Evolutionary conservation across 2,888 invertebrate species (phyloP).

Genomic region (Drosophila cognata): DNA sequence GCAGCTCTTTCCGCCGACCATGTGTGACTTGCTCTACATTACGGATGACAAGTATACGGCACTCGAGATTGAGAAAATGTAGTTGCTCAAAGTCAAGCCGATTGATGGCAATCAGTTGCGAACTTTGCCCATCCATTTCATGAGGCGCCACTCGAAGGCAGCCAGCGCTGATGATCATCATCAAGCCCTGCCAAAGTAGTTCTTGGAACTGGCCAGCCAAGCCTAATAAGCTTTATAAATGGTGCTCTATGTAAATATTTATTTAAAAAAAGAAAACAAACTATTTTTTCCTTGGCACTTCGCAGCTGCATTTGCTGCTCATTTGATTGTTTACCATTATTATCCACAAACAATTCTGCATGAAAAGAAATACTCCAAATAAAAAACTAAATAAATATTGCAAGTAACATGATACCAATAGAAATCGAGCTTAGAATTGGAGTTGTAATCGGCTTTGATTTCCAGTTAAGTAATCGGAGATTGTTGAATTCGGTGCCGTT

Average conservation of each 20-base stretch:
- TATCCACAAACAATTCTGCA: background rate
- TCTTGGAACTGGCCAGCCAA: constrained; percentile 93
- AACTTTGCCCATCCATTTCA: constrained; percentile 94
- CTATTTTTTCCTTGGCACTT: background rate
- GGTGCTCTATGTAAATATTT: constrained; percentile 39
- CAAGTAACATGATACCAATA: too few species aligned
- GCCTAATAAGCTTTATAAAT: constrained; percentile 84
- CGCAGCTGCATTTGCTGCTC: background rate
- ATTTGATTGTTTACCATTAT: background rate
- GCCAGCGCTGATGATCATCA: constrained; percentile 87
- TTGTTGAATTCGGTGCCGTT: background rate
- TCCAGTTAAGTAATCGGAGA: background rate
- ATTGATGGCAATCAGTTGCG: constrained; percentile 93
- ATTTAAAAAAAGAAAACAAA: constrained; percentile 8
- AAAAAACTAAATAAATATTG: background rate
- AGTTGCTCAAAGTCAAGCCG: constrained; percentile 90
- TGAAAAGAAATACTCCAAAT: constrained; percentile 23
- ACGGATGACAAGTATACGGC: constrained; percentile 94
- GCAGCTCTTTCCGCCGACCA: constrained; percentile 95
- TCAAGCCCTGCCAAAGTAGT: constrained; percentile 95
- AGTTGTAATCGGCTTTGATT: background rate
- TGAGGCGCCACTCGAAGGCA: constrained; percentile 90
- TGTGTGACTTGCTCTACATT: constrained; percentile 95
- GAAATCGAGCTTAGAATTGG: too few species aligned
- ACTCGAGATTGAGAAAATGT: constrained; percentile 92